Conservation (phyloP, 2,113 vertebrate species). For the Dendrocopos noguchii region DNA sequence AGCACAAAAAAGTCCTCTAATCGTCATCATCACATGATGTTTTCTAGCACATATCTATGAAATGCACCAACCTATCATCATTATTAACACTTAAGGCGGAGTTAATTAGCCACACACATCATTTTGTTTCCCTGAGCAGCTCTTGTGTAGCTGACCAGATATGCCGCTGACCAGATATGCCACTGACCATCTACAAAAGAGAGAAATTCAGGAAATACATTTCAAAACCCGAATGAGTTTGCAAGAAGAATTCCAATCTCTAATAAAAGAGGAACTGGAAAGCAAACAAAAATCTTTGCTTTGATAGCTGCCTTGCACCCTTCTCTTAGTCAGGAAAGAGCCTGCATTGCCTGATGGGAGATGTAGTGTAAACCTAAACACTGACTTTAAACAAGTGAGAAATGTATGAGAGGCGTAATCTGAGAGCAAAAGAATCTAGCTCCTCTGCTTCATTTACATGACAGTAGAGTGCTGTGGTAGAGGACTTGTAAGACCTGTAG, state of each 20-base stretch:
- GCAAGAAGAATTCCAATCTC: not conserved
- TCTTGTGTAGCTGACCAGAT: not conserved
- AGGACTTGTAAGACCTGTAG: not conserved
- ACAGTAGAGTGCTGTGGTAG: not conserved
- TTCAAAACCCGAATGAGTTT: not conserved
- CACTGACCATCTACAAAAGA: not conserved
- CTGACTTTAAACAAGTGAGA: not conserved
- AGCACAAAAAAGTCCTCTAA: not conserved
- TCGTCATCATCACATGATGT: not conserved
- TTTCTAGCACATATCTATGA: not conserved
- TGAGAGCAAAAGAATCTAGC: not conserved
- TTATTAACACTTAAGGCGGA: not conserved
- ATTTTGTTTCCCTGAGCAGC: not conserved
- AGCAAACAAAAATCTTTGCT: not conserved
- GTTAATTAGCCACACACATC: not conserved
- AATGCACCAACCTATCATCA: not conserved
- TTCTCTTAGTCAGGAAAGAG: not conserved
- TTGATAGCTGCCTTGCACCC: not conserved
- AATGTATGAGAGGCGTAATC: not conserved
- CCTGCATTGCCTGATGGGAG: not conserved
- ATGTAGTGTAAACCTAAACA: not conserved
- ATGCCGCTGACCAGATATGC: not conserved
- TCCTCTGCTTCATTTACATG: not conserved
- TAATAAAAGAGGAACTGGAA: not conserved
- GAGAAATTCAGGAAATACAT: accelerated